Evolutionary conservation across 1,140 invertebrate genomes (phyloP), one percentile per base, ranked within the genome.

Genomic region (Luehdorfia chinensis): DNA sequence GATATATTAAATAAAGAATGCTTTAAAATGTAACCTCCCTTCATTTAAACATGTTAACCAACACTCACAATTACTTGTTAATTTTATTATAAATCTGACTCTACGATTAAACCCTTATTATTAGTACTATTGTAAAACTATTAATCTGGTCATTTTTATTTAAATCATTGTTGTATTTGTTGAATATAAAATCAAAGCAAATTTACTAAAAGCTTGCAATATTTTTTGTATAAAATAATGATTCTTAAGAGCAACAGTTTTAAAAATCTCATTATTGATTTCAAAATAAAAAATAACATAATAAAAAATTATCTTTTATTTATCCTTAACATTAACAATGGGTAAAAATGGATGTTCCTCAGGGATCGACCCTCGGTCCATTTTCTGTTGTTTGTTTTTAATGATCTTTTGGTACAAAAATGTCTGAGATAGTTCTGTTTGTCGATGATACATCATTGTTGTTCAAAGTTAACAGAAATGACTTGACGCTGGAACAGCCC

Each of bases 121-220:
- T 75, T 81, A 77, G 69, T 75, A 78, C 63, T 79, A 70, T 75
- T 67, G 57, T 71, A 75, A 80, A 79, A 71, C 63, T 79, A 85
- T 81, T 85, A 85, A 85, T 85, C 81, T 85, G 81, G 81, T 85
- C 81, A 85, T 85, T 84, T 80, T 81, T 76, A 77, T 78, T 84
- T 79, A 80, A 78, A 80, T 75, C 71, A 76, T 79, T 76, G 75
- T 83, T 83, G 70, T 83, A 75, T 78, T 85, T 83, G 73, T 86
- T 80, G 64, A 72, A 67, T 81, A 50, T 75, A 78, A 83, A 83
- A 79, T 78, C 70, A 30, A 76, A 74, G 68, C 66, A 76, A 75
- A 80, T 77, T 54, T 76, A 79, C 59, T 79, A 70, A 81, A 74
- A 73, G 79, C 79, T 85, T 85, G 59, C 67, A 79, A 77, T 83